These are phyloP conservation scores for Mesocentrotus franciscanus DNA, from an alignment of 53 echinoderm and acorn worm genomes.

Conservation along the genomic window DNA sequence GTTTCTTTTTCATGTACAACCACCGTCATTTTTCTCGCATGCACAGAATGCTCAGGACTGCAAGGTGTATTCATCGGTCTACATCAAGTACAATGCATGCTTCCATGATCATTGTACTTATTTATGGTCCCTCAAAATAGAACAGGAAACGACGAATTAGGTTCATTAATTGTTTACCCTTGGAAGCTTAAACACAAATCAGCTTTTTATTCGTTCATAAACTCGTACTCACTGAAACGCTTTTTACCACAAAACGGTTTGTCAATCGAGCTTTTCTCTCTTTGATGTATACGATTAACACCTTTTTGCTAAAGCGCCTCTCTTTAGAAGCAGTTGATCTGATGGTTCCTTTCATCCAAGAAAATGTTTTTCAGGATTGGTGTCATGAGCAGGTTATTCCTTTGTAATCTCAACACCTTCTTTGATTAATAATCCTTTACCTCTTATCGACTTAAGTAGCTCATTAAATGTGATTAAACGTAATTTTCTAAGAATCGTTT, in stretches of 20 bases:
- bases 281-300: not conserved
- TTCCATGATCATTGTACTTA: not conserved
- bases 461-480: not conserved
- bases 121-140: slow-evolving; percentile 4
- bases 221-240: not conserved
- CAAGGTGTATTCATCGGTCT: not conserved
- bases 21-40: not conserved
- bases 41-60: not conserved
- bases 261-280: not conserved
- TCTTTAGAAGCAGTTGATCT: not conserved
- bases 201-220: slow-evolving; percentile 3
- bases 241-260: not conserved
- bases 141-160: slow-evolving; percentile 47
- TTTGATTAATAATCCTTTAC: not conserved
- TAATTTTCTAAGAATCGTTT: not conserved
- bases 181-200: slow-evolving; percentile 1
- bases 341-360: not conserved
- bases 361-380: not conserved
- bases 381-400: not conserved
- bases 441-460: not conserved
- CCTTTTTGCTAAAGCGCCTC: not conserved
- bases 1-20: no score
- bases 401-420: not conserved
- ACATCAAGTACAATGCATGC: not conserved
- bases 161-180: slow-evolving; percentile 53